Percentiles rank a stretch among this genome's conserved stretches.
These are phyloP conservation scores for Heterochromis multidens DNA, from an alignment of 2,113 vertebrate species.

Conservation along the genomic window DNA sequence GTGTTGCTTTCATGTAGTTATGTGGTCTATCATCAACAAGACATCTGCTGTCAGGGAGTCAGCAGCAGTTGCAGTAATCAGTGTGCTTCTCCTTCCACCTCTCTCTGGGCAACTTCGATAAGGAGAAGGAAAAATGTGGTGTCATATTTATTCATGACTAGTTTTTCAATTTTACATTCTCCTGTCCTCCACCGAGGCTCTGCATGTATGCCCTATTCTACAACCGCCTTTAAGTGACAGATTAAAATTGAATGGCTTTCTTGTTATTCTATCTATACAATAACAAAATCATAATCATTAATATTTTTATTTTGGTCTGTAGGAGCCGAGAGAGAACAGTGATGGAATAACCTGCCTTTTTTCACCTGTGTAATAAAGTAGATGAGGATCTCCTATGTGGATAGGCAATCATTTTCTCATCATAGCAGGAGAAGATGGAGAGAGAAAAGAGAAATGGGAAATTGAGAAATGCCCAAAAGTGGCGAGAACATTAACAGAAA, in stretches of 20 bases:
- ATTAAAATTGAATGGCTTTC: conserved; percentile 48
- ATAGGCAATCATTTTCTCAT: conserved; percentile 56
- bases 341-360: conserved; percentile 45
- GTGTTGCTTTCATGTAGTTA: conserved; percentile 55
- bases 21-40: conserved; percentile 66
- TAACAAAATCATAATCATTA: conserved; percentile 32
- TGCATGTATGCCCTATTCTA: conserved; percentile 32
- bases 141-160: conserved; percentile 75
- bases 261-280: conserved; percentile 47
- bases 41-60: conserved; percentile 69
- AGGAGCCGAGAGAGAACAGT: conserved; percentile 14
- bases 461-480: conserved; percentile 49
- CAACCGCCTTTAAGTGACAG: conserved; percentile 18
- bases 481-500: conserved; percentile 33
- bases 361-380: conserved; percentile 53
- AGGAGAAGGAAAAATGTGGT: conserved; percentile 61
- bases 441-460: conserved; percentile 30
- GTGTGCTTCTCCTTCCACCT: conserved; percentile 55
- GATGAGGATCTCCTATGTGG: conserved; percentile 55
- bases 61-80: conserved; percentile 61
- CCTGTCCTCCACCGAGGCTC: conserved; percentile 25
- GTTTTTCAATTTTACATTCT: conserved; percentile 56
- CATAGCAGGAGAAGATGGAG: conserved; percentile 28
- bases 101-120: conserved; percentile 71
- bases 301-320: conserved; percentile 36